These are phyloP conservation scores for Notothenia rossii DNA, from an alignment of 2,113 vertebrate species.

Conservation along the genomic window DNA sequence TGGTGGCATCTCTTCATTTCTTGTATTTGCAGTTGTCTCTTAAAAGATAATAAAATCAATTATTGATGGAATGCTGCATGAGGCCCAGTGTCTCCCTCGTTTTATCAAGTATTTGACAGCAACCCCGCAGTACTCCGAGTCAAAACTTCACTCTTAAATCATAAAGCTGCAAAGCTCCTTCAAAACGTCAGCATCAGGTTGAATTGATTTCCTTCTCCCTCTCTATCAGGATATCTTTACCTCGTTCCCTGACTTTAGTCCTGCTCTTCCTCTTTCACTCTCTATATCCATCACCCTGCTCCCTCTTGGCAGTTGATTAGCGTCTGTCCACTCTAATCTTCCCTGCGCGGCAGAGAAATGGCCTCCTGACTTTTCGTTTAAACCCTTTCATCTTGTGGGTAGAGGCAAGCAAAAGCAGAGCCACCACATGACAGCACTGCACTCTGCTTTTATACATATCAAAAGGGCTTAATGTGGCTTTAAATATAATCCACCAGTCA, in stretches of 20 bases:
- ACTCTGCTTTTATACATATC: background rate
- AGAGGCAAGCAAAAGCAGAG: background rate
- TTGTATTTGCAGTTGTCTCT: no score
- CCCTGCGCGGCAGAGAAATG: constrained; percentile 21
- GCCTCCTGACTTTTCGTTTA: constrained; percentile 5
- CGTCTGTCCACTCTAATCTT: constrained; percentile 54
- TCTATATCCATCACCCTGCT: constrained; percentile 40
- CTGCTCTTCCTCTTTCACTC: constrained; percentile 5
- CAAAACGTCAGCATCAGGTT: constrained; percentile 37
- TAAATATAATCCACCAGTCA: no score
- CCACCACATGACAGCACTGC: background rate
- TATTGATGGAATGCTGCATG: no score
- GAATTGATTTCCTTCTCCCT: constrained; percentile 43
- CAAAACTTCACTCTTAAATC: constrained; percentile 13
- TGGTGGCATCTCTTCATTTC: no score
- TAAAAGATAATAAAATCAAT: no score
- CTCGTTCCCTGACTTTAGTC: background rate
- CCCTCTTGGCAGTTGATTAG: constrained; percentile 57
- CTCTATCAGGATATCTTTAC: constrained; percentile 2
- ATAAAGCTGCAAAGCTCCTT: constrained; percentile 37
- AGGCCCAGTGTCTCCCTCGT: background rate
- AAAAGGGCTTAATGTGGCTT: no score
- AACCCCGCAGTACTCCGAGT: background rate
- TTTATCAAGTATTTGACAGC: constrained; percentile 2
- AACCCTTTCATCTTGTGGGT: constrained; percentile 22